Percentiles rank a stretch among this genome's conserved stretches.
These are phyloP conservation scores for Orius insidiosus DNA, from an alignment of 1,140 invertebrate genomes.

Conservation along the genomic window DNA sequence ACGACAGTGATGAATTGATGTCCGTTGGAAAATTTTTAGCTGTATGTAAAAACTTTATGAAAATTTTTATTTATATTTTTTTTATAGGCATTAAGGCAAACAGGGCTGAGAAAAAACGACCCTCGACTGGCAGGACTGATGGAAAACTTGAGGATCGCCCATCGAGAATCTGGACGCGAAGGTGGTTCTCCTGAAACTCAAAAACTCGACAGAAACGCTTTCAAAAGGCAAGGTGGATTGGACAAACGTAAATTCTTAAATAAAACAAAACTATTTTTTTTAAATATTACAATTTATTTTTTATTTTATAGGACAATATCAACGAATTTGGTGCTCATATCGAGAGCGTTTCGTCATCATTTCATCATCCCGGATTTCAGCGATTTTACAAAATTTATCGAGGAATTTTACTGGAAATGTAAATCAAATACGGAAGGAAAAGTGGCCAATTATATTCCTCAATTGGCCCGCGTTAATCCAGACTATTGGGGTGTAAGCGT, in stretches of 20 bases:
- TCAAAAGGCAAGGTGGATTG: constrained; percentile 44
- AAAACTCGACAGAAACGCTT: constrained; percentile 67
- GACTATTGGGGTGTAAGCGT: constrained; percentile 82
- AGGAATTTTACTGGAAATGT: constrained; percentile 85
- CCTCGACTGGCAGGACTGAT: constrained; percentile 70
- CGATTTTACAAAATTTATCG: constrained; percentile 76
- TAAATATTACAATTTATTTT: too few relatives aligned
- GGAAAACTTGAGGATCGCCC: constrained; percentile 61
- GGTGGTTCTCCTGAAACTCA: constrained; percentile 62
- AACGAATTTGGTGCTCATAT: constrained; percentile 79
- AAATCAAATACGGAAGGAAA: constrained; percentile 73
- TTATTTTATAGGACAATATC: constrained; percentile 57
- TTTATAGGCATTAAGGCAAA: constrained; percentile 71
- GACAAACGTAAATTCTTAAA: too few relatives aligned
- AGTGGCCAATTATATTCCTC: constrained; percentile 84
- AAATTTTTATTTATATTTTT: constrained; percentile 8
- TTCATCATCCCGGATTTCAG: constrained; percentile 91
- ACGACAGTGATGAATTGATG: constrained; percentile 56
- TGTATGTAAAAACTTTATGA: constrained; percentile 14
- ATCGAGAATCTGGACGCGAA: constrained; percentile 51
- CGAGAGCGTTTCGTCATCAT: constrained; percentile 78
- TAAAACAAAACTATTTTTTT: neutral
- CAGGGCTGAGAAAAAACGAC: constrained; percentile 73
- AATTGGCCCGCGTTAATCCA: constrained; percentile 74
- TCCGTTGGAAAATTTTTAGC: constrained; percentile 68